A percentile compares a stretch with the other conserved stretches of the same genome.
phyloP scores from a whole-genome alignment of 2,113 vertebrate genomes.

The Corydoras sp. region DNA sequence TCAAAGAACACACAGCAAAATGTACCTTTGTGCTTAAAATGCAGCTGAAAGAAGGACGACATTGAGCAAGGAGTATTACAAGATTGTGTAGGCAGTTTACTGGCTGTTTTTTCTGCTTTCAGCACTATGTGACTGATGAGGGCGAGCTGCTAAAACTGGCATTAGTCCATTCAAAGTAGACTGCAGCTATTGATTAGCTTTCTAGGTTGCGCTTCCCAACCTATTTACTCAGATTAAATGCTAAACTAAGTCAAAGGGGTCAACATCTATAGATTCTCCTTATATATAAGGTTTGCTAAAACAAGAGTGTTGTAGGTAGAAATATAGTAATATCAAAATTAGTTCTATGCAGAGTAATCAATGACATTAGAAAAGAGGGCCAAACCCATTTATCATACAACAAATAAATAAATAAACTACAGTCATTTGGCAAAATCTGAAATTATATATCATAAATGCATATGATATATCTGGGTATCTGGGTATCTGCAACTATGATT shows the following conservation, averaged over 20 bases:
- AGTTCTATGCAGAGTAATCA: no score
- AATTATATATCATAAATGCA: no score
- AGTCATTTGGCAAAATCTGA: no score
- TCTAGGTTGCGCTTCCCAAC: neutral
- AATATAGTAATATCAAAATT: no score
- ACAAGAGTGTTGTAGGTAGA: no score
- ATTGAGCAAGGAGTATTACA: neutral
- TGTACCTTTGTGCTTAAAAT: constrained; percentile 8
- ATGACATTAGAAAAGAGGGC: no score
- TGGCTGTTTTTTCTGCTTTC: neutral
- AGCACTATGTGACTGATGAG: neutral
- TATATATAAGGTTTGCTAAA: no score
- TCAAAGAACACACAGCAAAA: neutral
- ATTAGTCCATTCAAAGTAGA: neutral
- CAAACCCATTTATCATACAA: no score
- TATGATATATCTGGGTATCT: no score
- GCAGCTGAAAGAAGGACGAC: neutral
- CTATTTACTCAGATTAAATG: constrained; percentile 2
- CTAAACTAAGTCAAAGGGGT: neutral
- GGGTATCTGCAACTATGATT: no score
- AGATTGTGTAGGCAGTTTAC: neutral
- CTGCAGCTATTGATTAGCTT: neutral
- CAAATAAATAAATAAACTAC: no score
- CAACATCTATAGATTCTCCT: no score
- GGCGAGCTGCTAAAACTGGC: constrained; percentile 16